Conservation (phyloP, 2,113 vertebrate genomes). For the Hiodon alosoides region DNA sequence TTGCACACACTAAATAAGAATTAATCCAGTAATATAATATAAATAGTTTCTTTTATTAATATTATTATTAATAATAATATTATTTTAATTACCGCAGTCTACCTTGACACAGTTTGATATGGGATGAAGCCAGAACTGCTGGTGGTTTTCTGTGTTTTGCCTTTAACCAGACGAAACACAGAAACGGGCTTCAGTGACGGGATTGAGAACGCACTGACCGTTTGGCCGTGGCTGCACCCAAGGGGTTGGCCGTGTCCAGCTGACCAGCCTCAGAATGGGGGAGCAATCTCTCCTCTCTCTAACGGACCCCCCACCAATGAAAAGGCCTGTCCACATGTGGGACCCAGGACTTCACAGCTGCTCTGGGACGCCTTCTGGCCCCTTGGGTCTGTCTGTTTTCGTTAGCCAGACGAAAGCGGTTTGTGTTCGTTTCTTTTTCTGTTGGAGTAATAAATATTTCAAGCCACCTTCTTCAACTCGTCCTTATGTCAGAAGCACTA, state of each 20-base stretch:
- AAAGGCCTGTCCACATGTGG: slow-evolving; percentile 2
- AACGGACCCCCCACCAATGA: neutral
- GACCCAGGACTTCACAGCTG: neutral
- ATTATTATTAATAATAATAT: neutral
- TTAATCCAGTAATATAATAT: too few relatives aligned
- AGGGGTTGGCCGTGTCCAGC: neutral
- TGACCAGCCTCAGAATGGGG: neutral
- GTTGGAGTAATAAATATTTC: slow-evolving; percentile 12
- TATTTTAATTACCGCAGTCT: neutral
- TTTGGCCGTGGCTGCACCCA: neutral
- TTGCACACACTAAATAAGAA: too few relatives aligned
- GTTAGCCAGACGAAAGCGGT: neutral
- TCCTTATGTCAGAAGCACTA: neutral
- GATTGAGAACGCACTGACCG: neutral
- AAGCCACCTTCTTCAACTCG: neutral
- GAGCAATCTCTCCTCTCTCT: neutral
- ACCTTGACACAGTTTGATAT: neutral
- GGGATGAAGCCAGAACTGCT: neutral
- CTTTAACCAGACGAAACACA: neutral
- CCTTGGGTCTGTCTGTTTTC: neutral
- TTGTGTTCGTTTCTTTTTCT: neutral
- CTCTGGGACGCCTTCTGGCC: neutral
- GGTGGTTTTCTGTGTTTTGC: slow-evolving; percentile 6
- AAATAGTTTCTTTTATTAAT: neutral
- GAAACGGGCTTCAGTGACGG: neutral